Evolutionary conservation across 2,113 vertebrate genomes (phyloP).

Genomic region (Prunella himalayana): DNA sequence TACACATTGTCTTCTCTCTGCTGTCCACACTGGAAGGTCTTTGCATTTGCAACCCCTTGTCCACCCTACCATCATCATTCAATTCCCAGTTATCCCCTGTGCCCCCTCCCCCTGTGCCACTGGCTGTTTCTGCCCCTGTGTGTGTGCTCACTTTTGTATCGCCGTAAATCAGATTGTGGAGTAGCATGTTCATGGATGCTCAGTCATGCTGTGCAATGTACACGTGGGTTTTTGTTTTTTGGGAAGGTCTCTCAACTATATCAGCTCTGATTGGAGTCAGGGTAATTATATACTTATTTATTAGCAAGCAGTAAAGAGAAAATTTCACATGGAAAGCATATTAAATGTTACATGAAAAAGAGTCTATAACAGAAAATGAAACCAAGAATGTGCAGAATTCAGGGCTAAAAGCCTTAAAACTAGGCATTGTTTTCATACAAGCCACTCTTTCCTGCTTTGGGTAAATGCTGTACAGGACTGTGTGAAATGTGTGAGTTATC

Average conservation of each 20-base stretch:
- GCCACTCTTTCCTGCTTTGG: neutral
- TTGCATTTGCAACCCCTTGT: neutral
- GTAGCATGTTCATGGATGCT: neutral
- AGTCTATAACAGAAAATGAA: neutral
- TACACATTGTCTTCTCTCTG: neutral
- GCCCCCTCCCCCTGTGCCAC: neutral
- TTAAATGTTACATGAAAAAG: neutral
- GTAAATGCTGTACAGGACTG: neutral
- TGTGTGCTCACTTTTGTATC: neutral
- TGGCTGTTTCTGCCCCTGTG: neutral
- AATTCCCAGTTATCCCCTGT: neutral
- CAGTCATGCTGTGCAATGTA: neutral
- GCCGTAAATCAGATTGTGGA: neutral
- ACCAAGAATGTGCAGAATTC: neutral
- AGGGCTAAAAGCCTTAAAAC: neutral
- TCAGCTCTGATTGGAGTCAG: neutral
- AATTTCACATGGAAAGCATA: neutral
- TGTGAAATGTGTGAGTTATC: neutral
- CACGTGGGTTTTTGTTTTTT: neutral
- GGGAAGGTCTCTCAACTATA: neutral
- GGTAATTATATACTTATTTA: constrained; percentile 1
- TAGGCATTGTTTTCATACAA: neutral
- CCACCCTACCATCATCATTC: neutral
- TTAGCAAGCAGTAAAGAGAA: neutral
- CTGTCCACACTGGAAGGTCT: neutral